phyloP scores from a whole-genome alignment of 37 sponge, comb jelly and placozoan species.

The Trichoplax adhaerens region DNA sequence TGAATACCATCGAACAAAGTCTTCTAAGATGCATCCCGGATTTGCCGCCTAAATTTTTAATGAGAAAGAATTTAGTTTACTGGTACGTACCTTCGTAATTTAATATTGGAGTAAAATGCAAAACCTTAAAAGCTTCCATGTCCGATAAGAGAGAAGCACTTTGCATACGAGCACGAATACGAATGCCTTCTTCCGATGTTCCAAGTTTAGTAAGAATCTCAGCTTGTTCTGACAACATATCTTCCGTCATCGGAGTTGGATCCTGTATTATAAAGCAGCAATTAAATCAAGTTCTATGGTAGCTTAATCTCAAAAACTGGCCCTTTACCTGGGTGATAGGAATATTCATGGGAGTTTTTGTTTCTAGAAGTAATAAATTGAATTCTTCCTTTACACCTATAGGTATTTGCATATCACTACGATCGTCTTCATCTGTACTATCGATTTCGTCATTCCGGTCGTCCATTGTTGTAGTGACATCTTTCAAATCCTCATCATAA shows the following conservation, averaged over 20 bases:
- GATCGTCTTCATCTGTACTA: conserved; percentile 10
- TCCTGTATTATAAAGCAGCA: conserved; percentile 22
- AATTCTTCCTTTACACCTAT: background rate
- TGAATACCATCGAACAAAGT: conserved; percentile 98
- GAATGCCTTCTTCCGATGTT: conserved; percentile 72
- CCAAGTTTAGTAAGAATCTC: conserved; percentile 58
- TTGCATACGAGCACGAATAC: conserved; percentile 76
- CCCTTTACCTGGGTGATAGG: conserved; percentile 58
- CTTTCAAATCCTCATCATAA: too few relatives aligned
- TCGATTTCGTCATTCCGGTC: too few relatives aligned
- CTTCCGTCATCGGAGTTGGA: conserved; percentile 80
- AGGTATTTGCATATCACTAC: conserved; percentile 23
- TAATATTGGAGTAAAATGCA: too few relatives aligned
- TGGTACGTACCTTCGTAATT: too few relatives aligned
- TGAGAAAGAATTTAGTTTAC: too few relatives aligned
- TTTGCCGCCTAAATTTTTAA: conserved; percentile 65
- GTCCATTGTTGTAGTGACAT: too few relatives aligned
- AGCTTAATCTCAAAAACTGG: background rate
- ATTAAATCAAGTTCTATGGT: too few relatives aligned
- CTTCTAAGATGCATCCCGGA: conserved; percentile 81
- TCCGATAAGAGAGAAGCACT: conserved; percentile 86
- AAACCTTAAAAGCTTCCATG: conserved; percentile 95
- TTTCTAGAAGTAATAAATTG: conserved; percentile 48
- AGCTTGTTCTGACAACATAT: conserved; percentile 75
- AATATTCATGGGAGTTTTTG: conserved; percentile 46